Evolutionary conservation across 2,888 invertebrate species (phyloP).

Genomic region (Oscheius onirici): DNA sequence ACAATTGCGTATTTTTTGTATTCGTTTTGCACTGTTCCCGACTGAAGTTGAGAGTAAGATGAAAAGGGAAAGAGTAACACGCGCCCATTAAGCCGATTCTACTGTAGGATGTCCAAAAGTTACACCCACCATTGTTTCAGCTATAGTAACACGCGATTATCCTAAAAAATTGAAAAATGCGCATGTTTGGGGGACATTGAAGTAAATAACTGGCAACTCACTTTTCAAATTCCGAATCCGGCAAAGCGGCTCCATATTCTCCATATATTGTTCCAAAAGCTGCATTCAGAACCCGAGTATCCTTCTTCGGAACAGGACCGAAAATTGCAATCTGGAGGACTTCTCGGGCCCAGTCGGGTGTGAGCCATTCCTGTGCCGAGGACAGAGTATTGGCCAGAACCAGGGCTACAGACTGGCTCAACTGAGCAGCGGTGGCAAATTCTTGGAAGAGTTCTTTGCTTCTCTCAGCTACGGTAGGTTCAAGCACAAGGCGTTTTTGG

Average conservation of each 20-base stretch:
- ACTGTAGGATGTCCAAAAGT: too few relatives aligned
- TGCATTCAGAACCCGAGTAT: slow-evolving; percentile 33
- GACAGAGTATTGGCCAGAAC: slow-evolving; percentile 40
- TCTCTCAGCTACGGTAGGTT: not conserved
- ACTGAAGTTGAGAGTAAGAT: too few relatives aligned
- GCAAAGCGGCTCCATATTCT: not conserved
- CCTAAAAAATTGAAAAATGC: too few relatives aligned
- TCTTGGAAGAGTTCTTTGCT: slow-evolving; percentile 20
- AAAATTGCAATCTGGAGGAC: slow-evolving; percentile 46
- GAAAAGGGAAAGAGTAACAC: too few relatives aligned
- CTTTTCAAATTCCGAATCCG: not conserved
- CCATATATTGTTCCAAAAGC: slow-evolving; percentile 23
- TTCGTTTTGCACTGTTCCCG: too few relatives aligned
- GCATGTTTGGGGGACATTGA: too few relatives aligned
- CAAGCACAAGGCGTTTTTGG: not conserved
- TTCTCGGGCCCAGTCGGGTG: slow-evolving; percentile 37
- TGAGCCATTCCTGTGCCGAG: slow-evolving; percentile 24
- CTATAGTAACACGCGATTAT: too few relatives aligned
- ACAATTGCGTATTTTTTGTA: too few relatives aligned
- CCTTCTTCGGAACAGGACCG: slow-evolving; percentile 60
- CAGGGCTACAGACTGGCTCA: slow-evolving; percentile 45
- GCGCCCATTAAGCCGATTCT: too few relatives aligned
- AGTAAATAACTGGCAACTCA: too few relatives aligned
- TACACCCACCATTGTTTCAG: too few relatives aligned
- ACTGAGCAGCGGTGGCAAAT: slow-evolving; percentile 32